Conservation (phyloP, 2,888 invertebrate species). For the Macropis europaea region DNA sequence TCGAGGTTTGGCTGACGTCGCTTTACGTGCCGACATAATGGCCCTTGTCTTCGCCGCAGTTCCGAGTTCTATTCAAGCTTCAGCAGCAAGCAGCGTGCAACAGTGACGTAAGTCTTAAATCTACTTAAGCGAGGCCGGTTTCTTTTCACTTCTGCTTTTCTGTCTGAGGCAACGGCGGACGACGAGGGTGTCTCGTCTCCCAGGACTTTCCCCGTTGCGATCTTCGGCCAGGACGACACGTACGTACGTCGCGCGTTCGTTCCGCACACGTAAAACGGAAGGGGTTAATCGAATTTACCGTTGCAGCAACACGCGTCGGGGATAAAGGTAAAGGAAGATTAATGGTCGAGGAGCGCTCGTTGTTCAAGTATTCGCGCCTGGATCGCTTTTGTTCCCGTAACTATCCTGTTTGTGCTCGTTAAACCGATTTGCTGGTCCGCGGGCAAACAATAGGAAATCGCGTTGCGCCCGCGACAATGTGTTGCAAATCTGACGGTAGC, state of each 20-base stretch:
- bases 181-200: too few species aligned
- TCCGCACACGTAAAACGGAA: background rate
- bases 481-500: slow-evolving; percentile 17
- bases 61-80: slow-evolving; percentile 69
- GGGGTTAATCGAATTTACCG: slow-evolving; percentile 7
- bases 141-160: slow-evolving; percentile 11
- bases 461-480: background rate
- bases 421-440: slow-evolving; percentile 24
- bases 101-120: slow-evolving; percentile 61
- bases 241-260: background rate
- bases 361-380: slow-evolving; percentile 19
- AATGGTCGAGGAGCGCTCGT: background rate
- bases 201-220: background rate
- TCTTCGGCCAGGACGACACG: too few species aligned
- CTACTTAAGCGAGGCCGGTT: slow-evolving; percentile 57
- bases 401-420: slow-evolving; percentile 22
- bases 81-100: slow-evolving; percentile 46
- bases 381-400: slow-evolving; percentile 30
- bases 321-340: slow-evolving; percentile 25
- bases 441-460: slow-evolving; percentile 11
- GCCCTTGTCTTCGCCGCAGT: slow-evolving; percentile 70
- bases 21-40: slow-evolving; percentile 77
- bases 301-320: background rate
- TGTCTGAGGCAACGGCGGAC: too few species aligned
- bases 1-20: slow-evolving; percentile 74